These are phyloP conservation scores for Agrenia bidenticulata DNA, from an alignment of 2,888 invertebrate genomes.

Conservation along the genomic window DNA sequence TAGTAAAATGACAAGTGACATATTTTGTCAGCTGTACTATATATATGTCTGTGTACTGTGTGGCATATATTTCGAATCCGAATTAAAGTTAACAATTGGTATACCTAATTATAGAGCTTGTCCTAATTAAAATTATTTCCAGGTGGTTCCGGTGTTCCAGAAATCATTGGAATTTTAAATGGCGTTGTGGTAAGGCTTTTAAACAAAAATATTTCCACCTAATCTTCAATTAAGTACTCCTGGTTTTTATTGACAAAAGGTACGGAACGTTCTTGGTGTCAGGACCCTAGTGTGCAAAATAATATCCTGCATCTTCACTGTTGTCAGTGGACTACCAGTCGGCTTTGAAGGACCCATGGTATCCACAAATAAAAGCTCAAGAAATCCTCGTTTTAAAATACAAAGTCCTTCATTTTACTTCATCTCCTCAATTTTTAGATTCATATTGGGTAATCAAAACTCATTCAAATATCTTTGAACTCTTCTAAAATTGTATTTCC, in stretches of 20 bases:
- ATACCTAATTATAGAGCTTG: too few relatives aligned
- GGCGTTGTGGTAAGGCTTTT: slow-evolving; percentile 54
- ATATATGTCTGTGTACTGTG: too few relatives aligned
- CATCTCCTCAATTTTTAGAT: slow-evolving; percentile 52
- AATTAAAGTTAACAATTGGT: too few relatives aligned
- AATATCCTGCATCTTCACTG: slow-evolving; percentile 55
- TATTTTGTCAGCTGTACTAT: too few relatives aligned
- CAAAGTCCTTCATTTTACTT: too few relatives aligned
- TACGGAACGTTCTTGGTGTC: slow-evolving; percentile 53
- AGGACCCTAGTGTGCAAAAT: slow-evolving; percentile 56
- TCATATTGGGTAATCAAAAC: slow-evolving; percentile 57
- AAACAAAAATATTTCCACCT: background rate
- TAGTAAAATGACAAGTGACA: too few relatives aligned
- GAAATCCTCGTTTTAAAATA: background rate
- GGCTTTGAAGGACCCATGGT: slow-evolving; percentile 59
- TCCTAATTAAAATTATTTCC: too few relatives aligned
- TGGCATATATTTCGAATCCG: too few relatives aligned
- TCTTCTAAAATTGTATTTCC: too few relatives aligned
- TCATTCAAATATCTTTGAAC: too few relatives aligned
- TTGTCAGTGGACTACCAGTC: slow-evolving; percentile 57
- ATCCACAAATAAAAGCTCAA: background rate
- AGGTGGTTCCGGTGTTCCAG: slow-evolving; percentile 53
- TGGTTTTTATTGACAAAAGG: slow-evolving; percentile 6
- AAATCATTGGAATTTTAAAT: slow-evolving; percentile 56
- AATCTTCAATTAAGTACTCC: background rate